Conservation (phyloP, 2,888 invertebrate species). For the Drosophila heteroneura region DNA sequence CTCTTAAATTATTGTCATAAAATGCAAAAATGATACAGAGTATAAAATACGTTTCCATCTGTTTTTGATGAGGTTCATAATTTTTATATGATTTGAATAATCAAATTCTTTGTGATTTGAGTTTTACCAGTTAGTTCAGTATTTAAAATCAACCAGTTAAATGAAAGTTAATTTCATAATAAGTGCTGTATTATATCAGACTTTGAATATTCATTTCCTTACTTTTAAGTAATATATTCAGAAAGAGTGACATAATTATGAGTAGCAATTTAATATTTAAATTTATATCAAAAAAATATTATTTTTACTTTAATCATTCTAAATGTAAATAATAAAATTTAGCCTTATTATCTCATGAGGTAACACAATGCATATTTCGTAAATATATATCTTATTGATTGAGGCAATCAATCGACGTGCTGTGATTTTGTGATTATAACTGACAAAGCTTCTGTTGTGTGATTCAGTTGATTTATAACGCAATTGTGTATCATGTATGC, state of each 20-base stretch:
- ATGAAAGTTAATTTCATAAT: not conserved
- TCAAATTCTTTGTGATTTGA: not conserved
- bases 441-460: not conserved
- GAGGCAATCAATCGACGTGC: not conserved
- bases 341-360: not conserved
- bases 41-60: not conserved
- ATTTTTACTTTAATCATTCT: not conserved
- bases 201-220: not conserved
- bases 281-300: not conserved
- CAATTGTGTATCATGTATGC: not conserved
- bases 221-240: not conserved
- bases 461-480: not conserved
- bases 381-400: not conserved
- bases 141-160: not conserved
- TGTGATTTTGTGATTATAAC: not conserved
- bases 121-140: not conserved
- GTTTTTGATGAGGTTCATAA: not conserved
- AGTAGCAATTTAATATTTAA: not conserved
- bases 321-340: not conserved
- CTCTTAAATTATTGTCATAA: not conserved
- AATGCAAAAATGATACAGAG: not conserved
- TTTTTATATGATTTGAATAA: not conserved
- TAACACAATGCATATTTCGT: not conserved
- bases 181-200: not conserved
- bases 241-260: not conserved